Base-by-base conservation (phyloP, 2,888 invertebrate species). In the Drosophila trichaetosa region DNA sequence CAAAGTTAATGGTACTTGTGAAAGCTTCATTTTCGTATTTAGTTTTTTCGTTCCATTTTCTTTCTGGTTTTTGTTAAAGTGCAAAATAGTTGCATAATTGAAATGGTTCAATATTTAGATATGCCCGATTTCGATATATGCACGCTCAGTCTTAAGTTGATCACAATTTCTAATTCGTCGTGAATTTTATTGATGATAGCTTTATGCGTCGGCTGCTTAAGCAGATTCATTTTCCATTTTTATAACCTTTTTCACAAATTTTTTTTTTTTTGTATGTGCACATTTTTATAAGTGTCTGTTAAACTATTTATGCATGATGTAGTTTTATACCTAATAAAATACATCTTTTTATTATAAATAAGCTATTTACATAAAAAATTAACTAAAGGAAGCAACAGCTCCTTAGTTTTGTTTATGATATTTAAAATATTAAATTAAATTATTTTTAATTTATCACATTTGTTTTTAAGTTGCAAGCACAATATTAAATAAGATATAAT, bases 1-100 rank as follows among this genome's bases (percentile, higher is more conserved):
- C 90, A 93, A 94, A 93, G 94, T 94, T 91, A 94, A 94, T 93
- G 94, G 94, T 94, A 94, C 93, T 92, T 85, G 71, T 61, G 70
- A 69, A 70, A 60, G 72, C 69, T 70, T 76, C 54, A 62, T 60
- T 71, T 59, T 59, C 24, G 46, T 36, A 36, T 65, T 42, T 40
- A 33, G 31, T n/a, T 40, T 33, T 24, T 7, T 57, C 4, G 5
- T 13, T 4, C 31, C 24, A 54, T 16, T 16, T 10, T 2, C 0
- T 0, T 36, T 24, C n/a, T 38, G 16, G 18, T 38, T 38, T 38
- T 38, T 18, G 18, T 18, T 38, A 8, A 36, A 7, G 3, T 46
- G 31, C 51, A 57, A 29, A 18, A 0, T n/a, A 54, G 36, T 54
- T 16, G 10, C 10, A 31, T 13, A 10, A 1, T 10, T 33, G 5